These are phyloP conservation scores for Hypena proboscidalis DNA, from an alignment of 2,888 invertebrate species.

Conservation along the genomic window DNA sequence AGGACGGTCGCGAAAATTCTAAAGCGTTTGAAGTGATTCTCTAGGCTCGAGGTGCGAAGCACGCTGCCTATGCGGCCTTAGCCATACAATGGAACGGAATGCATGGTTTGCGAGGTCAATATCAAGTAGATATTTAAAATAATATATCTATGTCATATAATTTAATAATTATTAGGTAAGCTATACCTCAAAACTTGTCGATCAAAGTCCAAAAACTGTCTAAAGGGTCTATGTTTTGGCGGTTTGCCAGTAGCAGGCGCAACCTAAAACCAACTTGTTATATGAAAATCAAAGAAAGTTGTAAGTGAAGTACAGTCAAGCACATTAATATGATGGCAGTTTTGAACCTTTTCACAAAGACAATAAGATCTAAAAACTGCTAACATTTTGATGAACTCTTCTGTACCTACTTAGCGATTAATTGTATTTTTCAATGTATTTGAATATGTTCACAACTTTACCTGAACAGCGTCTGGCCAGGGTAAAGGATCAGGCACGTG, in stretches of 20 bases:
- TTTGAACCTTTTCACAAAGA: neutral
- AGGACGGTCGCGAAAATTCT: too few relatives aligned
- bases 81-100: too few relatives aligned
- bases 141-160: too few relatives aligned
- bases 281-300: too few relatives aligned
- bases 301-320: too few relatives aligned
- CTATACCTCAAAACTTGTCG: conserved; percentile 85
- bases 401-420: neutral
- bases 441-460: conserved; percentile 24
- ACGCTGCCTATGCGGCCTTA: too few relatives aligned
- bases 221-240: conserved; percentile 87
- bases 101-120: too few relatives aligned
- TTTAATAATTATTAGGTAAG: too few relatives aligned
- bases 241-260: conserved; percentile 46
- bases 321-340: too few relatives aligned
- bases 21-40: too few relatives aligned
- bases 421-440: neutral
- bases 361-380: neutral
- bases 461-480: conserved; percentile 74
- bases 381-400: neutral
- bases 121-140: too few relatives aligned
- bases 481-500: conserved; percentile 89
- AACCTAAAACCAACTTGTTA: conserved; percentile 60
- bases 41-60: too few relatives aligned
- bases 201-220: conserved; percentile 93